Evolutionary conservation across 2,797 vertebrate species (phyloP).

Genomic region (Scarus forsteni): DNA sequence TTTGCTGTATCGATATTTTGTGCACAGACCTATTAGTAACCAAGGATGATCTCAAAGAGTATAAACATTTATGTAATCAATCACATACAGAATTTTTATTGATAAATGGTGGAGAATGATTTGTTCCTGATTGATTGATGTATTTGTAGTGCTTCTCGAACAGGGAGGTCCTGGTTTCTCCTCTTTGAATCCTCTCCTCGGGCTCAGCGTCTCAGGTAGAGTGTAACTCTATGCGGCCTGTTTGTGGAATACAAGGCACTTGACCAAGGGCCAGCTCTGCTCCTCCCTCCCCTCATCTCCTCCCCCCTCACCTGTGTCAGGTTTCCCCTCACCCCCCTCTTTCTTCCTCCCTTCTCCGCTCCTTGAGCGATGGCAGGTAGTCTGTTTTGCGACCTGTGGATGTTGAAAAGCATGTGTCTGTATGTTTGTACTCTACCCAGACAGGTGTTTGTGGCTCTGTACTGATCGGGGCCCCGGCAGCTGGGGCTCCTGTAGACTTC

Average conservation of each 20-base stretch:
- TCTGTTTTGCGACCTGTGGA: constrained; percentile 55
- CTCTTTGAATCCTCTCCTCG: constrained; percentile 85
- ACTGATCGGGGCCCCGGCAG: constrained; percentile 61
- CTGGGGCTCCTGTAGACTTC: constrained; percentile 91
- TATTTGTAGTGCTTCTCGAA: background rate
- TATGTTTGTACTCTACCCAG: constrained; percentile 52
- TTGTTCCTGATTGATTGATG: too few relatives aligned
- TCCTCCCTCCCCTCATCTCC: constrained; percentile 89
- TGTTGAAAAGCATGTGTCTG: constrained; percentile 64
- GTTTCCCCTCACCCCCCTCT: constrained; percentile 82
- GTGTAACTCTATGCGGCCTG: constrained; percentile 87
- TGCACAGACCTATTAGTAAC: too few relatives aligned
- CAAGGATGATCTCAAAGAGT: too few relatives aligned
- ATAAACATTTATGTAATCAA: too few relatives aligned
- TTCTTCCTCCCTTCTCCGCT: constrained; percentile 49
- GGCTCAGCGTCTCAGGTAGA: constrained; percentile 87
- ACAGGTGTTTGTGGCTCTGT: constrained; percentile 68
- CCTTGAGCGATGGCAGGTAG: constrained; percentile 64
- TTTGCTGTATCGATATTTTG: too few relatives aligned
- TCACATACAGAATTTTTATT: too few relatives aligned
- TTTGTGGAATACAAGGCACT: constrained; percentile 94
- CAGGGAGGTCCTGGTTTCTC: constrained; percentile 75
- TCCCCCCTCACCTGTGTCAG: constrained; percentile 86
- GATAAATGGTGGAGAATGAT: too few relatives aligned
- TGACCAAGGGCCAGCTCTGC: constrained; percentile 95